These are phyloP conservation scores for Steatornis caripensis DNA, from an alignment of 2,113 vertebrate species.

Conservation along the genomic window DNA sequence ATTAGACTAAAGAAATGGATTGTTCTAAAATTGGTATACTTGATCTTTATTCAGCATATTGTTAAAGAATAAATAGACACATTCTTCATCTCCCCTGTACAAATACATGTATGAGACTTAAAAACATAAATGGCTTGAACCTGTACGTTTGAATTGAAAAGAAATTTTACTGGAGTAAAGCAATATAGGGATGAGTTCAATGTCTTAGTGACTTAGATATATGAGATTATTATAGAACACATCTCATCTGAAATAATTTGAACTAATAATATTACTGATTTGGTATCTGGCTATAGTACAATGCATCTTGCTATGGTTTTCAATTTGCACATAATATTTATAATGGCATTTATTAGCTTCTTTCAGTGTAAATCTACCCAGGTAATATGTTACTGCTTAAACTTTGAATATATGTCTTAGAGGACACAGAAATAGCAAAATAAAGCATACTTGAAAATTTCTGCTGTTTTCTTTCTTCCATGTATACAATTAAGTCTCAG, in stretches of 20 bases:
- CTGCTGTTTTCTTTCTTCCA: constrained; percentile 44
- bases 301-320: neutral
- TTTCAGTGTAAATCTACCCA: constrained; percentile 37
- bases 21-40: constrained; percentile 25
- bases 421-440: neutral
- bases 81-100: neutral
- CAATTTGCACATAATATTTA: constrained; percentile 31
- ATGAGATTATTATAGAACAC: neutral
- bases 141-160: neutral
- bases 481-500: constrained; percentile 59
- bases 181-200: neutral
- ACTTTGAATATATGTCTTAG: constrained; percentile 1
- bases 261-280: neutral
- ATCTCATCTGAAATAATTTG: constrained; percentile 20
- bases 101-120: neutral
- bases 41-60: constrained; percentile 9
- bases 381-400: constrained; percentile 3
- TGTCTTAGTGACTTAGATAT: neutral
- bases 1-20: neutral
- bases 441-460: constrained; percentile 45
- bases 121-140: neutral
- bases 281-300: neutral
- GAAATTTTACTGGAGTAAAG: neutral
- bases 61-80: constrained; percentile 18
- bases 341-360: neutral